phyloP scores from a whole-genome alignment of 2,888 invertebrate genomes.

The Erynnis tages region DNA sequence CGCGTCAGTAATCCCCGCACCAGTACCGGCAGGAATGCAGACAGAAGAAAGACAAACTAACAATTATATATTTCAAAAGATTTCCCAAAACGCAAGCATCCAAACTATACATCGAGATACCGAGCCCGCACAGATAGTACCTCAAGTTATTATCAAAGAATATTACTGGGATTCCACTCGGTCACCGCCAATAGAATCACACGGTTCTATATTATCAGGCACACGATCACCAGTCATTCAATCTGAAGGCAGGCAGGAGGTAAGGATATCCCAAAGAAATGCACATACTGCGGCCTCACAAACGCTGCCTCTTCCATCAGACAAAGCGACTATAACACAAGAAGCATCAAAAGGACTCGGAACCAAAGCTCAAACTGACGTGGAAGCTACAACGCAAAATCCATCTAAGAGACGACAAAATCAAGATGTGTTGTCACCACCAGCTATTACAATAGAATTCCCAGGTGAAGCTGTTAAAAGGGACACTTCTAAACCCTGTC shows the following conservation, averaged over 20 bases:
- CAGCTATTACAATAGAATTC: background rate
- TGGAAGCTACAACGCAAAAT: background rate
- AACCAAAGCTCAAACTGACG: no score
- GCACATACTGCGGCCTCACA: conserved; percentile 10
- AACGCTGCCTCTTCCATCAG: background rate
- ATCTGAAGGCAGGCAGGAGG: background rate
- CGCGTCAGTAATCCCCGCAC: conserved; percentile 34
- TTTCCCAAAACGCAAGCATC: conserved; percentile 20
- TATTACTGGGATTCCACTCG: conserved; percentile 45
- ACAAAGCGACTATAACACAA: background rate
- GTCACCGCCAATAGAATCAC: conserved; percentile 9
- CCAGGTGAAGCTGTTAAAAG: background rate
- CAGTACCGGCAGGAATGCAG: conserved; percentile 19
- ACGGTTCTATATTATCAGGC: conserved; percentile 1
- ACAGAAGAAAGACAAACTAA: conserved; percentile 4
- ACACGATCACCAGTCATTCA: background rate
- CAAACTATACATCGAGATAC: conserved; percentile 8
- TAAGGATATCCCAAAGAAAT: background rate
- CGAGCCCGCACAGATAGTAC: conserved; percentile 26
- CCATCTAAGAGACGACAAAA: background rate
- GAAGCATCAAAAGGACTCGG: background rate
- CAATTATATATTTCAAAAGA: background rate
- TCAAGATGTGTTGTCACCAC: background rate
- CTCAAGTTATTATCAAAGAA: conserved; percentile 47
- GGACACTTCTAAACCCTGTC: background rate